Evolutionary conservation across 2,797 vertebrate species (phyloP), one percentile per base, ranked within the genome.

Genomic region (Apodemus agrarius): DNA sequence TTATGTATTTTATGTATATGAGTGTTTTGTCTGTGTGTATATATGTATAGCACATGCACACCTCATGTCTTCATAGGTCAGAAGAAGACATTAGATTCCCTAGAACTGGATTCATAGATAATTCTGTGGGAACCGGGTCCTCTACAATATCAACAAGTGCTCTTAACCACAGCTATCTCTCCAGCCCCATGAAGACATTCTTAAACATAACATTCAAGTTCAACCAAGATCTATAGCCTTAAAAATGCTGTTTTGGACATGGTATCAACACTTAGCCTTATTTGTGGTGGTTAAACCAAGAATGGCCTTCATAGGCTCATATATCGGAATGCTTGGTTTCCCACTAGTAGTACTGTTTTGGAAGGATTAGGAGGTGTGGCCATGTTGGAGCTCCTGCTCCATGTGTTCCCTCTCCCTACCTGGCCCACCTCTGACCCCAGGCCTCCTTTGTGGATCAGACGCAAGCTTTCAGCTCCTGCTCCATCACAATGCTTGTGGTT

Each of bases 191-290:
- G 82, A 84, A 85, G 40, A 67, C n/a, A 81, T 31, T 46, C 80
- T 61, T 82, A 67, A 54, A 96, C 31, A 72, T 92, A 87, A 88
- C 11, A 79, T 95, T 96, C 40, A 88, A 93, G 90, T 17, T 63
- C 63, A 87, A 14, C 9, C 19, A 97, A 46, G 43, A 21, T 10
- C 43, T 34, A 34, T 3, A 80, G 40, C 0, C 11, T 40, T 80
- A 88, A 74, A 74, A 52, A 4, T 16, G 24, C 46, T 76, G 22
- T 49, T 43, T 81, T 59, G 54, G 57, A 43, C 21, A 85, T 6
- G 83, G 49, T 76, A 63, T 63, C 88, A 69, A 72, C 22, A 95
- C 49, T 92, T 85, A 40, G n/a, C 40, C 79, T 65, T 61, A 59
- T 82, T 91, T 21, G 52, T 14, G 21, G 79, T 37, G 54, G 7